Evolutionary conservation across 2,797 vertebrate species (phyloP).

Genomic region (Halcyon badia): DNA sequence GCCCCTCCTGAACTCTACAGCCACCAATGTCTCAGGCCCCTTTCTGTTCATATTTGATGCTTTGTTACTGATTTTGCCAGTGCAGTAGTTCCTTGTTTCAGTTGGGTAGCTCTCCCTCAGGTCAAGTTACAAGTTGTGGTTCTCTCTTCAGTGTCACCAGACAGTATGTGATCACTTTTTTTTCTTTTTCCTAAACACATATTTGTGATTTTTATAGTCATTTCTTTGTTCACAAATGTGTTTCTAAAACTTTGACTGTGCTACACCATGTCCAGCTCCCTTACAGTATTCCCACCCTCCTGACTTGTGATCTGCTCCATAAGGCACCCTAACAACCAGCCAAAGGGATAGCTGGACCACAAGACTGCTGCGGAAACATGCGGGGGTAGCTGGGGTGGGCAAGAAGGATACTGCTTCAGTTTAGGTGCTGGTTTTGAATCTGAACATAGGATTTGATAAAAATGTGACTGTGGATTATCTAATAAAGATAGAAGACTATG

Average conservation of each 20-base stretch:
- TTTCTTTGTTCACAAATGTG: not conserved
- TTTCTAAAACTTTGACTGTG: not conserved
- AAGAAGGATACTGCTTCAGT: accelerated
- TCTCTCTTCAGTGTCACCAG: not conserved
- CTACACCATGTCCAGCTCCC: not conserved
- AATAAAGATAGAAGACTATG: not conserved
- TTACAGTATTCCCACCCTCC: not conserved
- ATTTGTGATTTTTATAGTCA: not conserved
- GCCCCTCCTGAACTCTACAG: not conserved
- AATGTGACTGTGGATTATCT: not conserved
- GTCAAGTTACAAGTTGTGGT: not conserved
- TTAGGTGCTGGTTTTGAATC: not conserved
- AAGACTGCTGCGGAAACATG: not conserved
- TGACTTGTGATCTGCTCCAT: not conserved
- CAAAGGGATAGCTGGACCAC: not conserved
- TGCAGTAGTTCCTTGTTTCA: not conserved
- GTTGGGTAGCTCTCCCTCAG: not conserved
- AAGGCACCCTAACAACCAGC: not conserved
- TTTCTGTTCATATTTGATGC: not conserved
- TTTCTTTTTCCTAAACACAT: not conserved
- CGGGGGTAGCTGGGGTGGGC: not conserved
- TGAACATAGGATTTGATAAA: not conserved
- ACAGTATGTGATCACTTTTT: not conserved
- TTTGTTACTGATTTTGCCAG: not conserved
- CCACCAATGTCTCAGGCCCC: not conserved